Base-by-base conservation (phyloP, 2,113 vertebrate genomes). In the Cyanistes caeruleus region DNA sequence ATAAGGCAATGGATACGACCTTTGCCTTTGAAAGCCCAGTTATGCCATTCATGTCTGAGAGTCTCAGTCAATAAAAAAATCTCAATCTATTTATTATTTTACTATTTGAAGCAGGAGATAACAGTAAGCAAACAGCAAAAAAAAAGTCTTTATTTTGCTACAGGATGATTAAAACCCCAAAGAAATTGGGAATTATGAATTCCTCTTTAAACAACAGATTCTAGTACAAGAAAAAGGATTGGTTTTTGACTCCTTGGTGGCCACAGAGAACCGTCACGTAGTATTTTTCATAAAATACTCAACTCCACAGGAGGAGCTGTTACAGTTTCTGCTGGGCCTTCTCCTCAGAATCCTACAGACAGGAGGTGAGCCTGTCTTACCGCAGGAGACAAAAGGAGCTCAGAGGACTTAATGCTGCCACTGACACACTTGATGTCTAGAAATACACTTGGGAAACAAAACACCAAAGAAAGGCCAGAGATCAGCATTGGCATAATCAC, bases 1-100 rank as follows among this genome's bases (percentile, higher is more conserved):
- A 90, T 74, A 37, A 44, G n/a, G 22, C 59, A 87, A n/a, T 46
- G 49, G 60, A 44, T 20, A 27, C 27, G 49, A 73, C 63, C 59
- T 46, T 79, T 85, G 69, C 37, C 83, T 95, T 76, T 65, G 73
- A 93, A 90, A 95, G 88, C 43, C 43, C 43, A 27, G 78, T 93
- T 88, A 62, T 30, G 43, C 43, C 46, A 39, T 65, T 90, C 88
- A 73, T 1, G 0, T 82, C 55, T 2, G 1, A 68, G 39, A 89
- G 84, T 59, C n/a, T 78, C 44, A 46, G 51, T 73, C 46, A 1
- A 46, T 73, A 92, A 62, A 69, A 62, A 90, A 77, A 83, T 93
- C 2, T 16, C 53, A 64, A 23, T 41, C 27, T 87, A n/a, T 85
- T 85, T 68, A 59, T 83, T 86, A 83, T 84, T 89, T 76, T 72